Conservation (phyloP, 2,113 vertebrate genomes). For the Platysteira castanea region DNA sequence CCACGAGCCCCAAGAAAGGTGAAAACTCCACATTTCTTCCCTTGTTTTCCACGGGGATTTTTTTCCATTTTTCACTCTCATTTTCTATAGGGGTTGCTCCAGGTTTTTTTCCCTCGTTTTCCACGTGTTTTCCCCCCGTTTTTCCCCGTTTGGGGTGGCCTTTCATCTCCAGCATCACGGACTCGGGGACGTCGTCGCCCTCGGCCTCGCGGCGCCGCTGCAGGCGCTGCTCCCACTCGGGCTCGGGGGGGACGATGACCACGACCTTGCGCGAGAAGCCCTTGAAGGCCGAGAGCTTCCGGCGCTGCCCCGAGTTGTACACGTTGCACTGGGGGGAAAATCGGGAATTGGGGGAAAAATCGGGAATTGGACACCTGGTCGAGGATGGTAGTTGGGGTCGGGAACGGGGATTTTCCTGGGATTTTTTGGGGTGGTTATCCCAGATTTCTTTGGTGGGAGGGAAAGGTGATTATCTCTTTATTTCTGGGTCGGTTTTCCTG, state of each 20-base stretch:
- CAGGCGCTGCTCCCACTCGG: neutral
- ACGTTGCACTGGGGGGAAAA: neutral
- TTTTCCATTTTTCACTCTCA: neutral
- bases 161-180: neutral
- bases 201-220: neutral
- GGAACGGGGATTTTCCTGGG: too few species aligned
- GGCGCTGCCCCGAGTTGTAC: conserved; percentile 5
- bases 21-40: neutral
- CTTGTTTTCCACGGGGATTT: too few species aligned
- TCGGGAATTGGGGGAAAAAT: neutral
- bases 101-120: neutral
- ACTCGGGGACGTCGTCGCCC: neutral
- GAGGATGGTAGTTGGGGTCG: too few species aligned
- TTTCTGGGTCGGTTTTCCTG: too few species aligned
- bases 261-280: neutral
- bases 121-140: too few species aligned
- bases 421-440: too few species aligned
- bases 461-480: too few species aligned
- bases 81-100: too few species aligned
- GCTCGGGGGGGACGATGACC: neutral
- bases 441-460: too few species aligned
- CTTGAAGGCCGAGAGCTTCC: neutral
- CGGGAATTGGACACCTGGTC: too few species aligned
- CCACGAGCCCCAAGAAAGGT: too few species aligned
- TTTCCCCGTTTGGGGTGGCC: neutral